Conservation (phyloP, 2,113 vertebrate genomes). For the Todiramphus chloris region DNA sequence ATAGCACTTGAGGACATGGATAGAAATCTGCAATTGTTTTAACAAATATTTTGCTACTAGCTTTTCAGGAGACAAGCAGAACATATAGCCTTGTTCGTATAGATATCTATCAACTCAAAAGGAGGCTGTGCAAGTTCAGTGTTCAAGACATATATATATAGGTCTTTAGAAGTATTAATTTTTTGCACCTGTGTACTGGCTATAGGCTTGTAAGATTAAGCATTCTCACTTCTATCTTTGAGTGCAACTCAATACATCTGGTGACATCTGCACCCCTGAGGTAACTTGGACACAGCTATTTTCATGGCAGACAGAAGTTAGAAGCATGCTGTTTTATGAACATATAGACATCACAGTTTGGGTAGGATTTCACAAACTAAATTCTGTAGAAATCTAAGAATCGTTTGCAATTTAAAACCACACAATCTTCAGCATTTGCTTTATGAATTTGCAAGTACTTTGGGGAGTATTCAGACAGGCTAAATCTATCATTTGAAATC, state of each 20-base stretch:
- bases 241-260: background rate
- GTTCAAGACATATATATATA: background rate
- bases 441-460: background rate
- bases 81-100: background rate
- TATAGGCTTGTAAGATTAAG: background rate
- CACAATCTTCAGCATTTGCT: background rate
- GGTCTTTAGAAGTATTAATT: background rate
- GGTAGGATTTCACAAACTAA: background rate
- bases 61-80: background rate
- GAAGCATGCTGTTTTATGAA: background rate
- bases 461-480: background rate
- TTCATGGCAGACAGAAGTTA: background rate
- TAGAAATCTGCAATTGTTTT: background rate
- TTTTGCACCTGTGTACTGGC: background rate
- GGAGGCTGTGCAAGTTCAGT: background rate
- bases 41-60: background rate
- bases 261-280: background rate
- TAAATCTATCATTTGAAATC: background rate
- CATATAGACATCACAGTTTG: background rate
- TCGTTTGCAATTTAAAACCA: background rate
- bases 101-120: background rate
- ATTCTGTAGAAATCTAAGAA: background rate
- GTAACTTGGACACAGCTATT: accelerated
- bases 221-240: background rate
- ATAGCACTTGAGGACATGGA: background rate